Evolutionary conservation across 2,797 vertebrate species (phyloP).

Genomic region (Tragelaphus eurycerus): DNA sequence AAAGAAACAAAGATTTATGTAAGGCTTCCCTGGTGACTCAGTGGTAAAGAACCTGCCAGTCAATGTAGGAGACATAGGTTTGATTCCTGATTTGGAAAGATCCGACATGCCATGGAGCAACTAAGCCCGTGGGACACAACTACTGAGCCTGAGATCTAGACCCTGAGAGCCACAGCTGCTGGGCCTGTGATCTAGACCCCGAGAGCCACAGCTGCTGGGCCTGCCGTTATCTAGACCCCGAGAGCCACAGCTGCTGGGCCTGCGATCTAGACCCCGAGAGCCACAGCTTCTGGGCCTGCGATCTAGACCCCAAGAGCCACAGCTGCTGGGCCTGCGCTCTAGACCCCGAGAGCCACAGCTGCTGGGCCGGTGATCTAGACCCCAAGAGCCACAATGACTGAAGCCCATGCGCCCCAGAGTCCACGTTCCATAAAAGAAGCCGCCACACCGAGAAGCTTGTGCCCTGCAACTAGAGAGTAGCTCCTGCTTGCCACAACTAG

Average conservation of each 20-base stretch:
- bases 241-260: too few species aligned
- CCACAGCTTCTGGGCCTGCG: too few species aligned
- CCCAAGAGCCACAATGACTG: neutral
- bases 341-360: too few species aligned
- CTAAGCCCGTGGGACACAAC: rapidly evolving
- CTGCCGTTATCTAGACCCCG: too few species aligned
- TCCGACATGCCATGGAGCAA: neutral
- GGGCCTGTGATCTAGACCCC: too few species aligned
- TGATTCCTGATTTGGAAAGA: neutral
- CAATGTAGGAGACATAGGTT: neutral
- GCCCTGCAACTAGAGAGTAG: neutral
- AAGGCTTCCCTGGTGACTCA: neutral
- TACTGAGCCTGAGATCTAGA: neutral
- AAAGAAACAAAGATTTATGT: neutral
- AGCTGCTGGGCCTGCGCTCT: too few species aligned
- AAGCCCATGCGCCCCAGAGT: neutral
- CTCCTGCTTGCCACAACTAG: neutral
- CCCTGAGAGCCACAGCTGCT: neutral
- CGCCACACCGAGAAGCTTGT: neutral
- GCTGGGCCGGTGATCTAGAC: too few species aligned
- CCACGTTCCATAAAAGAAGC: neutral
- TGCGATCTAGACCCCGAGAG: too few species aligned
- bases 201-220: too few species aligned
- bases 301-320: neutral
- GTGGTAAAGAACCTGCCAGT: neutral